These are phyloP conservation scores for Atrina japonica DNA, from an alignment of 2,888 invertebrate genomes.

Conservation along the genomic window DNA sequence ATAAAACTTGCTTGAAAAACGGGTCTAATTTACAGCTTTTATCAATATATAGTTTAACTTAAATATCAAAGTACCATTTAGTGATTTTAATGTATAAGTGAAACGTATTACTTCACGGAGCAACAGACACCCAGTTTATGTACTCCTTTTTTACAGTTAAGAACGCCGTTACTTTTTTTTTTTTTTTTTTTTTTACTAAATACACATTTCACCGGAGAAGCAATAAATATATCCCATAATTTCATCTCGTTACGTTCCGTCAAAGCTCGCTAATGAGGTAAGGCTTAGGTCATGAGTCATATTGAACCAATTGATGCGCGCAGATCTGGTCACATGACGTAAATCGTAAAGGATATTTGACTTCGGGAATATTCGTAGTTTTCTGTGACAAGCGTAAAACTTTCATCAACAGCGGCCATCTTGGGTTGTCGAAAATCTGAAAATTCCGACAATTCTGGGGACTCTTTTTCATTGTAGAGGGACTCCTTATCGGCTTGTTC, in stretches of 20 bases:
- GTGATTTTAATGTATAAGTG: too few species aligned
- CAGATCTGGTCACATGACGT: constrained; percentile 66
- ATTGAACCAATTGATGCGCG: constrained; percentile 53
- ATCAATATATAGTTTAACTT: too few species aligned
- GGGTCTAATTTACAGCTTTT: too few species aligned
- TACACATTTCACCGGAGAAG: too few species aligned
- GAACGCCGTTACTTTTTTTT: too few species aligned
- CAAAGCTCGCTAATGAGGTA: constrained; percentile 35
- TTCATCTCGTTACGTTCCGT: constrained; percentile 51
- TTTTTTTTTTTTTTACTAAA: too few species aligned
- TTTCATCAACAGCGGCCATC: constrained; percentile 98
- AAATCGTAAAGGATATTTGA: constrained; percentile 67
- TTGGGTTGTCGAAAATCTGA: constrained; percentile 90
- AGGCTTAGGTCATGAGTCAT: constrained; percentile 33
- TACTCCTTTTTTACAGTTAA: too few species aligned
- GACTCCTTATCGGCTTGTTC: constrained; percentile 28
- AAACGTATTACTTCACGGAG: too few species aligned
- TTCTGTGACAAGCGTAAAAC: constrained; percentile 96
- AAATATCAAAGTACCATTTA: too few species aligned
- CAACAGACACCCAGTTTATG: too few species aligned
- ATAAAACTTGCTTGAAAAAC: too few species aligned
- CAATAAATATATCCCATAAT: constrained; percentile 12
- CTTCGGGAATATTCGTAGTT: constrained; percentile 81
- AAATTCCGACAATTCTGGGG: constrained; percentile 82
- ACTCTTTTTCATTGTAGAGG: constrained; percentile 9